These are phyloP conservation scores for Lacerta viridis DNA, from an alignment of 2,797 vertebrate genomes.

Conservation along the genomic window DNA sequence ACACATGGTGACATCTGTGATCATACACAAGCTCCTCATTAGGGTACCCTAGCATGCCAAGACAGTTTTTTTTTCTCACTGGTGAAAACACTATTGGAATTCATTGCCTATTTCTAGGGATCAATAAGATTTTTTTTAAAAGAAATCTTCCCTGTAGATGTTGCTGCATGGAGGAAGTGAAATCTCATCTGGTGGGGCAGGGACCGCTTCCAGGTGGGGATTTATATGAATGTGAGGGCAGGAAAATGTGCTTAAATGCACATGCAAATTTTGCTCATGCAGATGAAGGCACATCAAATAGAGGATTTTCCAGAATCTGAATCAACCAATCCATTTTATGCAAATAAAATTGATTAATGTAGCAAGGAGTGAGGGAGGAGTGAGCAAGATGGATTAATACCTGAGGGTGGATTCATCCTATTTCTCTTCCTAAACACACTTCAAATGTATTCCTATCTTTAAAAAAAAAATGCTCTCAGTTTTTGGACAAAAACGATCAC, in stretches of 20 bases:
- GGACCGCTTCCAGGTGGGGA: not conserved
- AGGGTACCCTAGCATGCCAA: not conserved
- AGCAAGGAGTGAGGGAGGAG: no score
- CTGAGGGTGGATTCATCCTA: no score
- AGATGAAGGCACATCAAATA: no score
- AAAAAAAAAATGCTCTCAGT: no score
- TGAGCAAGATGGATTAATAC: no score
- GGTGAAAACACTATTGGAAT: not conserved
- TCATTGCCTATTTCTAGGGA: not conserved
- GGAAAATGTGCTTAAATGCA: not conserved
- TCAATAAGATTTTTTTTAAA: not conserved
- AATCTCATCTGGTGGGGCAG: not conserved
- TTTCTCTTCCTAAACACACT: no score
- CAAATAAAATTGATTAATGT: no score
- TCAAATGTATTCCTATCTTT: no score
- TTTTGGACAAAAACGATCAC: no score
- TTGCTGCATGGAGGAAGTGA: not conserved
- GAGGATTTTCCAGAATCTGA: no score
- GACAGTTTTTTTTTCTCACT: not conserved
- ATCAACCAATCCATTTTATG: no score
- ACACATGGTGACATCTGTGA: not conserved
- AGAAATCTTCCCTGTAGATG: not conserved
- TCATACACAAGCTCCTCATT: not conserved
- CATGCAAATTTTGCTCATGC: no score
- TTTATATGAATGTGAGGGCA: not conserved